Evolutionary conservation across 2,888 invertebrate species (phyloP).

Genomic region (Cantharis rustica): DNA sequence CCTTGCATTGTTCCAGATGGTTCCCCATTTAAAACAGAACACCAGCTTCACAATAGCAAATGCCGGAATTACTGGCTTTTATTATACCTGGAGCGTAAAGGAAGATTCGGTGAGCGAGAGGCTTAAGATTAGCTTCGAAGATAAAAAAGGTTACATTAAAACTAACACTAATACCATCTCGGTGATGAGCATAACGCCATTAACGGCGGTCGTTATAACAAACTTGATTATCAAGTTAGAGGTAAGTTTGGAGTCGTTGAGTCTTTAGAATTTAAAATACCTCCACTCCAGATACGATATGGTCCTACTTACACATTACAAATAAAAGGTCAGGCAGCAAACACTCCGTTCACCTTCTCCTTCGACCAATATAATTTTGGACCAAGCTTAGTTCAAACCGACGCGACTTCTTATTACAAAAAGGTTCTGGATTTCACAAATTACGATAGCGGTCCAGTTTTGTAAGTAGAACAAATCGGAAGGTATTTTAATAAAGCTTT

Average conservation of each 20-base stretch:
- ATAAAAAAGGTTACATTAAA: slow-evolving; percentile 38
- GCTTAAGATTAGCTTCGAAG: slow-evolving; percentile 29
- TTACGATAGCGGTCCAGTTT: slow-evolving; percentile 44
- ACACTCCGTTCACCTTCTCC: slow-evolving; percentile 65
- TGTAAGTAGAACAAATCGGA: slow-evolving; percentile 41
- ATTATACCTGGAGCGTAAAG: slow-evolving; percentile 50
- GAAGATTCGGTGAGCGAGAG: slow-evolving; percentile 36
- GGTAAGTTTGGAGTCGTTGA: slow-evolving; percentile 7
- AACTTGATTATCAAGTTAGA: slow-evolving; percentile 28
- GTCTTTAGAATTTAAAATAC: background rate
- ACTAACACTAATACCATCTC: slow-evolving; percentile 19
- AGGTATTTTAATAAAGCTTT: background rate
- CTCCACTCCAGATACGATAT: slow-evolving; percentile 63
- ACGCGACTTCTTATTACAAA: slow-evolving; percentile 57
- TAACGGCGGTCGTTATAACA: slow-evolving; percentile 28
- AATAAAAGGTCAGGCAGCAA: slow-evolving; percentile 63
- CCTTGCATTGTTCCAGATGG: slow-evolving; percentile 41
- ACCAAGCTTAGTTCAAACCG: slow-evolving; percentile 65
- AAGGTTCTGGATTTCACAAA: slow-evolving; percentile 52
- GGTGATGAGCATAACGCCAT: slow-evolving; percentile 30
- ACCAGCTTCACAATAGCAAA: slow-evolving; percentile 49
- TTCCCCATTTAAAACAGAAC: slow-evolving; percentile 38
- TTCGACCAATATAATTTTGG: slow-evolving; percentile 69
- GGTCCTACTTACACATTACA: slow-evolving; percentile 67
- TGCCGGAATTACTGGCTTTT: slow-evolving; percentile 49